Evolutionary conservation across 2,888 invertebrate genomes (phyloP), one percentile per base, ranked within the genome.

Genomic region (Drosophila antonietae): DNA sequence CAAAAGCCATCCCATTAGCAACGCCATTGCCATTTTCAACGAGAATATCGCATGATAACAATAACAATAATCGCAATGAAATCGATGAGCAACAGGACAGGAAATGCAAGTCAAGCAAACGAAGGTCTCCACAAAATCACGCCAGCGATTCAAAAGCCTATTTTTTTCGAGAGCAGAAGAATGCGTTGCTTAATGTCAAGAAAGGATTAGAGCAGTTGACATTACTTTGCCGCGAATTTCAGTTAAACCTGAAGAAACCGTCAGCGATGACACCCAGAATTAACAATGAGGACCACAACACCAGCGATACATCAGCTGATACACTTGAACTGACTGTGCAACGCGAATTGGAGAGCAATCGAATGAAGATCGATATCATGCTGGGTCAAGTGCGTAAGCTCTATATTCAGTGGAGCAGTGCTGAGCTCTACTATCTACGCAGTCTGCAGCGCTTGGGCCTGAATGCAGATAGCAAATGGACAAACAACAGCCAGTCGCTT

Each of bases 181-280:
- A 84, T 41, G 80, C 90, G 6, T 67, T 93, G 10, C 91, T 91
- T 64, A 91, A 93, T 20, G 89, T 91, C 4, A 92, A 91, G 64
- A 93, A 92, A 75, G 92, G 92, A 58, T 72, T 92, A 7, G 92
- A 91, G 65, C 88, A 90, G 31, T 90, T 91, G 43, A 68, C 89
- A 5, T 68, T 83, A 47, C 76, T 92, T 9, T 91, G 90, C n/a
- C 86, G 83, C 67, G 85, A 91, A 66, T 93, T 92, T 77, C 78
- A 89, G 23, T 83, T 85, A 35, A 77, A 59, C 41, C 41, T 83
- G 8, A 20, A 44, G 37, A 37, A 9, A 46, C 15, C 58, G 35
- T 6, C 28, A 10, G 12, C 37, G 1, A 28, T 15, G 14, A 12
- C 18, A 2, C 28, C 44, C 1, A 44, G 8, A 15, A 12, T 23